Percentiles rank a stretch among this genome's conserved stretches.
These are phyloP conservation scores for Rhingia campestris DNA, from an alignment of 2,888 invertebrate species.

Conservation along the genomic window DNA sequence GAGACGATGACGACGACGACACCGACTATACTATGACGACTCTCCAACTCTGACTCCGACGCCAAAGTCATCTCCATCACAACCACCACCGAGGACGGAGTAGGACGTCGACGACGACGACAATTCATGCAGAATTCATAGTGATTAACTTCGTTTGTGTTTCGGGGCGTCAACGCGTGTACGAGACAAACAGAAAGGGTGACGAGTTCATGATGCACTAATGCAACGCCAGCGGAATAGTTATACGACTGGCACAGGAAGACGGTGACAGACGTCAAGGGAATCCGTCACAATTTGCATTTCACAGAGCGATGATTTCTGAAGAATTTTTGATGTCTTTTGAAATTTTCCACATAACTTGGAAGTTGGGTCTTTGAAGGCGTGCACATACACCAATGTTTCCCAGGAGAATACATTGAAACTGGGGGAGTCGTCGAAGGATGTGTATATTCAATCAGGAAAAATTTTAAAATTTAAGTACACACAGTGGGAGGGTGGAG, in stretches of 20 bases:
- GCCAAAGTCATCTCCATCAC: neutral
- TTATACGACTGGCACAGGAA: constrained; percentile 27
- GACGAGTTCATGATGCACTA: constrained; percentile 68
- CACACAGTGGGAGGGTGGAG: constrained; percentile 2
- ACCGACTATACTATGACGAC: neutral
- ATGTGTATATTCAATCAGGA: constrained; percentile 36
- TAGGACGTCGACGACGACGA: constrained; percentile 24
- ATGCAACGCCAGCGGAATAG: constrained; percentile 64
- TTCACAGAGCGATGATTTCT: constrained; percentile 65
- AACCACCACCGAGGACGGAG: neutral
- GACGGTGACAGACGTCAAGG: constrained; percentile 26
- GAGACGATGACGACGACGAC: constrained; percentile 20
- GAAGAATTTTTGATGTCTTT: constrained; percentile 69
- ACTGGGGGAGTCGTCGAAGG: constrained; percentile 1
- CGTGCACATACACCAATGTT: neutral
- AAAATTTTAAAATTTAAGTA: constrained; percentile 28
- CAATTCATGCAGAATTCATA: constrained; percentile 73
- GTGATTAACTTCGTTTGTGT: constrained; percentile 74
- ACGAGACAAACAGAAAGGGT: constrained; percentile 70
- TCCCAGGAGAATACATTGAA: constrained; percentile 38
- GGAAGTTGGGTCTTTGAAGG: constrained; percentile 41
- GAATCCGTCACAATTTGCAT: constrained; percentile 69
- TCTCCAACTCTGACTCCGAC: neutral
- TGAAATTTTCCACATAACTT: constrained; percentile 64
- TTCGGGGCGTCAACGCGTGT: constrained; percentile 72